A percentile compares a stretch with the other conserved stretches of the same genome.
phyloP scores from a whole-genome alignment of 2,888 invertebrate genomes.

The Nephrotoma guestfalica region DNA sequence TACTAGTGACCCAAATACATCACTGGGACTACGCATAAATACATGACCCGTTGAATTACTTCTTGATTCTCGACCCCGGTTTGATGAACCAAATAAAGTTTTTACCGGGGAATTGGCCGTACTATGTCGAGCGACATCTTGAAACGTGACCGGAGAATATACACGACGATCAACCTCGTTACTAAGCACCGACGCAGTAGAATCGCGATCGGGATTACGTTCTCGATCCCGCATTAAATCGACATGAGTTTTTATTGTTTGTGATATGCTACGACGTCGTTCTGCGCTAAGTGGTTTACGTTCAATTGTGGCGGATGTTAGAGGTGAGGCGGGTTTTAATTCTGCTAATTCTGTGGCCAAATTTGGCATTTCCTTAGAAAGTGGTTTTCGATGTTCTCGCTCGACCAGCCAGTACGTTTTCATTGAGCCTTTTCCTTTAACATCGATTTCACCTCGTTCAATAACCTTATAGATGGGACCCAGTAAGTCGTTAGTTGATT shows the following conservation, averaged over 20 bases:
- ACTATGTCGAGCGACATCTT: conserved; percentile 66
- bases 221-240: neutral
- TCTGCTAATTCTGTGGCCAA: neutral
- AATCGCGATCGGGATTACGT: neutral
- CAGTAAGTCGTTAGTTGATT: conserved; percentile 66
- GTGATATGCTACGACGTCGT: conserved; percentile 13
- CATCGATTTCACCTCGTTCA: conserved; percentile 71
- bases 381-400: conserved; percentile 47
- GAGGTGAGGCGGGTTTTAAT: neutral
- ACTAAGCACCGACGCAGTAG: conserved; percentile 7
- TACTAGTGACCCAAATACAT: conserved; percentile 43
- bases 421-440: conserved; percentile 84
- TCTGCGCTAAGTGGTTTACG: conserved; percentile 11
- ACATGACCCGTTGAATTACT: conserved; percentile 54
- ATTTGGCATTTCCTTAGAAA: conserved; percentile 19
- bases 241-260: conserved; percentile 21
- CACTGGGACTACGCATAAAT: conserved; percentile 38
- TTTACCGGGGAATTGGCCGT: conserved; percentile 61
- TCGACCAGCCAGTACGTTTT: conserved; percentile 80
- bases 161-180: conserved; percentile 49
- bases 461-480: conserved; percentile 57
- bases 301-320: conserved; percentile 3
- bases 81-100: conserved; percentile 28
- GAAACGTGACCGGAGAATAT: conserved; percentile 73
- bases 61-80: conserved; percentile 39